These are phyloP conservation scores for Hystrix cristata DNA, from an alignment of 2,113 vertebrate genomes.

Conservation along the genomic window DNA sequence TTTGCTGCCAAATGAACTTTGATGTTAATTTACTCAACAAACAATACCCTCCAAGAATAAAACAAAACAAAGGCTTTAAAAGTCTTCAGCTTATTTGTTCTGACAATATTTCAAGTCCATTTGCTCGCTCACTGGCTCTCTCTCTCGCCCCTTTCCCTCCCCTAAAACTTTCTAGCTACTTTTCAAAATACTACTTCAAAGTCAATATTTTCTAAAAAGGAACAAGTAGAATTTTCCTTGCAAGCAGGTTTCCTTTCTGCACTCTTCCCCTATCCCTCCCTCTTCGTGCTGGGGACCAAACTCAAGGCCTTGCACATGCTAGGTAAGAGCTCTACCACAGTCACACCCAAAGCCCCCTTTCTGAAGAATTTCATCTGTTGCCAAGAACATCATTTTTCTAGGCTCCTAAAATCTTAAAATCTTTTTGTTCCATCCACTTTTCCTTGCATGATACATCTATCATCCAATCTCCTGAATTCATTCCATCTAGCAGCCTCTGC, in stretches of 20 bases:
- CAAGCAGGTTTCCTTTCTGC: neutral
- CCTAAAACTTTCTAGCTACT: constrained; percentile 25
- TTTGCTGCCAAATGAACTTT: constrained; percentile 48
- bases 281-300: neutral
- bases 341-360: neutral
- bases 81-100: neutral
- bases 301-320: neutral
- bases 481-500: neutral
- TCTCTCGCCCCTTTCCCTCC: neutral
- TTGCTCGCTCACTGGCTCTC: neutral
- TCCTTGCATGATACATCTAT: neutral
- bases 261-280: neutral
- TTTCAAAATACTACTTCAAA: constrained; percentile 50
- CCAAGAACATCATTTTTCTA: constrained; percentile 22
- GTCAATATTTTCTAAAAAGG: neutral
- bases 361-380: neutral
- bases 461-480: neutral
- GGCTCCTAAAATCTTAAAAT: constrained; percentile 28
- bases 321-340: neutral
- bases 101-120: neutral
- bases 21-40: neutral
- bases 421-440: neutral
- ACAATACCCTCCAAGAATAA: neutral
- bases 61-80: neutral
- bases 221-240: neutral